phyloP scores from a whole-genome alignment of 2,113 vertebrate species.

The Lamprologus ornatipinnis region DNA sequence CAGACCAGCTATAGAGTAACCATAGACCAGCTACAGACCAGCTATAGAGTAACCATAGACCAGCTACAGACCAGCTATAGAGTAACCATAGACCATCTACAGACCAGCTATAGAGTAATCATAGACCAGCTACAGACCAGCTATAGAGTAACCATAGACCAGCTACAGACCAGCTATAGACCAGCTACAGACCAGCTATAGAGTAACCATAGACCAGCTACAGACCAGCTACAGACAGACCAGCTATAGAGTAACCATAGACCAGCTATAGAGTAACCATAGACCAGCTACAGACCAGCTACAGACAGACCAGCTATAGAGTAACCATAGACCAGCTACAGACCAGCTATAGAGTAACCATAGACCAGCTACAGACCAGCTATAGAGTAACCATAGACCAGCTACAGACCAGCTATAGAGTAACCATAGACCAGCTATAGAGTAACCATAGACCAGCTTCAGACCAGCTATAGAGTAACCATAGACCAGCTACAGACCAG shows the following conservation, averaged over 20 bases:
- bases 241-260: rapidly evolving
- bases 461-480: too few relatives aligned
- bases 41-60: rapidly evolving
- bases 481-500: too few relatives aligned
- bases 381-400: too few relatives aligned
- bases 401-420: too few relatives aligned
- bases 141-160: rapidly evolving
- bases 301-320: too few relatives aligned
- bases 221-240: rapidly evolving
- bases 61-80: rapidly evolving
- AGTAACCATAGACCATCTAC: rapidly evolving
- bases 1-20: rapidly evolving
- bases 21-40: rapidly evolving
- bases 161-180: rapidly evolving
- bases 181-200: rapidly evolving
- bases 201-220: rapidly evolving
- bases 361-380: rapidly evolving
- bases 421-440: too few relatives aligned
- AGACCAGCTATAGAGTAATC: rapidly evolving
- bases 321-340: rapidly evolving
- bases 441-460: too few relatives aligned
- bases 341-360: rapidly evolving
- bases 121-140: rapidly evolving
- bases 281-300: too few relatives aligned
- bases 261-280: rapidly evolving